These are phyloP conservation scores for Ectemnius cavifrons DNA, from an alignment of 2,888 invertebrate species.

Conservation along the genomic window DNA sequence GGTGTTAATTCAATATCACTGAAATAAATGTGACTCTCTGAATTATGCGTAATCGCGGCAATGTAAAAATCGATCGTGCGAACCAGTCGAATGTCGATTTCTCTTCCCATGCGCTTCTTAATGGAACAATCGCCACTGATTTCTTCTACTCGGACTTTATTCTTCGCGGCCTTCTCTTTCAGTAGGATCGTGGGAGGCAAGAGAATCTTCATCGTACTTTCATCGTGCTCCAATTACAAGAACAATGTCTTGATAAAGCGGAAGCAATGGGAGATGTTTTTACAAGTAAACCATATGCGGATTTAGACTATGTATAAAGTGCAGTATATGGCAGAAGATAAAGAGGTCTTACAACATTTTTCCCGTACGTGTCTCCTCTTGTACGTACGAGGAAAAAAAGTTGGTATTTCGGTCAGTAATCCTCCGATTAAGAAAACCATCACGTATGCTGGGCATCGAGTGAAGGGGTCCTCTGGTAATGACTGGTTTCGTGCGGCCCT, in stretches of 20 bases:
- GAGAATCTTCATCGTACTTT: constrained; percentile 9
- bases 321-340: too few species aligned
- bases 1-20: constrained; percentile 41
- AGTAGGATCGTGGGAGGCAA: constrained; percentile 40
- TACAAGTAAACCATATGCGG: constrained; percentile 1
- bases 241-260: too few species aligned
- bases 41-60: constrained; percentile 30
- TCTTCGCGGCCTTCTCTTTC: constrained; percentile 22
- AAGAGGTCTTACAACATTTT: too few species aligned
- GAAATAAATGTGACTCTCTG: constrained; percentile 22
- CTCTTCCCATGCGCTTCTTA: constrained; percentile 58
- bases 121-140: constrained; percentile 42
- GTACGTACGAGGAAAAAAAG: too few species aligned
- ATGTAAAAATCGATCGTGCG: constrained; percentile 58
- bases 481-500: constrained; percentile 32
- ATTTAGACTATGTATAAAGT: background rate
- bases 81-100: constrained; percentile 53
- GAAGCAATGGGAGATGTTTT: background rate
- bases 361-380: too few species aligned
- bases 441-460: constrained; percentile 45
- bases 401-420: constrained; percentile 26
- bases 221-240: too few species aligned
- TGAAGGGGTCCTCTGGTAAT: constrained; percentile 26
- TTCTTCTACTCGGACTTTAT: constrained; percentile 11
- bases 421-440: constrained; percentile 28